These are phyloP conservation scores for Meandrina meandrites DNA, from an alignment of 92 coral and sea anemone species.

Conservation along the genomic window DNA sequence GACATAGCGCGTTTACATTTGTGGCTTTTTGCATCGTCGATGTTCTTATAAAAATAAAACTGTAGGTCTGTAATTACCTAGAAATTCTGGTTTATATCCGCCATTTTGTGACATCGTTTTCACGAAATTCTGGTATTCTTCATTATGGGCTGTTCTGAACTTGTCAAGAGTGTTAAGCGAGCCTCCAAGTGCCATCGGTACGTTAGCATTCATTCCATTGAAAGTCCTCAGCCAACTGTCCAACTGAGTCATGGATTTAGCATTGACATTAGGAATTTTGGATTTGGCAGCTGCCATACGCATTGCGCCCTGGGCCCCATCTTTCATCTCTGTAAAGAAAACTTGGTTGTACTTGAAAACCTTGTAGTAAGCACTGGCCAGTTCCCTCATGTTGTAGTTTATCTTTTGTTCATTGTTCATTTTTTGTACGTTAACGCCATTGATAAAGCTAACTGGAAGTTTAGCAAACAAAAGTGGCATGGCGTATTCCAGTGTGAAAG, in stretches of 20 bases:
- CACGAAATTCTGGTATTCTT: constrained; percentile 35
- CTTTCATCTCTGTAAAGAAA: constrained; percentile 6
- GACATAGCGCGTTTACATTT: no score
- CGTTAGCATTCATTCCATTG: constrained; percentile 20
- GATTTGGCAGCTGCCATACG: background rate
- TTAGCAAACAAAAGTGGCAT: constrained; percentile 50
- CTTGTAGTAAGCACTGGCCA: constrained; percentile 55
- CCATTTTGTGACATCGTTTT: constrained; percentile 23
- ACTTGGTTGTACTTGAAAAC: constrained; percentile 21
- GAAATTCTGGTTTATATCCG: constrained; percentile 37
- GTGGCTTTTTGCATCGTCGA: no score
- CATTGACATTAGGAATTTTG: no score
- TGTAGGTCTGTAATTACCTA: constrained; percentile 7
- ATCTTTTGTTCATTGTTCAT: constrained; percentile 8
- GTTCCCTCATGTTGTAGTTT: constrained; percentile 44
- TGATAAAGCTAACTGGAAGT: constrained; percentile 41
- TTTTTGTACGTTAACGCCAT: constrained; percentile 1
- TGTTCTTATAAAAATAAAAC: no score
- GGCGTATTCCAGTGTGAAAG: constrained; percentile 53
- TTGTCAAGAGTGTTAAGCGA: background rate
- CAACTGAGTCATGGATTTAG: constrained; percentile 20
- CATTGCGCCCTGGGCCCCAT: constrained; percentile 3
- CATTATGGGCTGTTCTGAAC: constrained; percentile 48
- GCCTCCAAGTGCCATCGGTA: constrained; percentile 1
- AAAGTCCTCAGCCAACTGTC: constrained; percentile 26